Conservation (phyloP, 1,140 invertebrate genomes). For the Philaenus spumarius region DNA sequence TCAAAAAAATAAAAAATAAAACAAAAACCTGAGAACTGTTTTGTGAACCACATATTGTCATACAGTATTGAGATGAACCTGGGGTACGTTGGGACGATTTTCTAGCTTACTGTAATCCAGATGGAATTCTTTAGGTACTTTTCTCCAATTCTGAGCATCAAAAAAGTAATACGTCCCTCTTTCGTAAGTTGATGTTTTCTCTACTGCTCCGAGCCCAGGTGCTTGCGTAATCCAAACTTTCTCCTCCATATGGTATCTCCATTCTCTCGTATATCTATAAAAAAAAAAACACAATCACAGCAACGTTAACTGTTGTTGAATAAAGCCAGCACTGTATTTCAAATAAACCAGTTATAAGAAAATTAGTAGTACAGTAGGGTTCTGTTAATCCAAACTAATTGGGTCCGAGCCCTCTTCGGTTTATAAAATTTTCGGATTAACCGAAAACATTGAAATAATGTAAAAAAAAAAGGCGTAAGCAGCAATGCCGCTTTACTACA, state of each 20-base stretch:
- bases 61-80: constrained; percentile 24
- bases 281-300: too few relatives aligned
- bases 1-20: constrained; percentile 5
- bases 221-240: constrained; percentile 98
- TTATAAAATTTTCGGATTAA: too few relatives aligned
- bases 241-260: constrained; percentile 99
- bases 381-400: too few relatives aligned
- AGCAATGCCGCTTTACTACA: too few relatives aligned
- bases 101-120: constrained; percentile 97
- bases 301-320: too few relatives aligned
- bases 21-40: constrained; percentile 19
- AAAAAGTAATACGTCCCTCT: constrained; percentile 98
- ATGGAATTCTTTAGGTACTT: constrained; percentile 93
- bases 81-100: constrained; percentile 58
- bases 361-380: too few relatives aligned
- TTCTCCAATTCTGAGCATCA: constrained; percentile 94
- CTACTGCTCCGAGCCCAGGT: constrained; percentile 81
- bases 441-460: too few relatives aligned
- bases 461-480: too few relatives aligned
- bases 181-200: constrained; percentile 94
- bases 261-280: constrained; percentile 93
- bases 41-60: constrained; percentile 18
- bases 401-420: too few relatives aligned
- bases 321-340: too few relatives aligned
- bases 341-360: too few relatives aligned